phyloP scores from a whole-genome alignment of 2,113 vertebrate genomes.

The Pollimyrus isidori region DNA sequence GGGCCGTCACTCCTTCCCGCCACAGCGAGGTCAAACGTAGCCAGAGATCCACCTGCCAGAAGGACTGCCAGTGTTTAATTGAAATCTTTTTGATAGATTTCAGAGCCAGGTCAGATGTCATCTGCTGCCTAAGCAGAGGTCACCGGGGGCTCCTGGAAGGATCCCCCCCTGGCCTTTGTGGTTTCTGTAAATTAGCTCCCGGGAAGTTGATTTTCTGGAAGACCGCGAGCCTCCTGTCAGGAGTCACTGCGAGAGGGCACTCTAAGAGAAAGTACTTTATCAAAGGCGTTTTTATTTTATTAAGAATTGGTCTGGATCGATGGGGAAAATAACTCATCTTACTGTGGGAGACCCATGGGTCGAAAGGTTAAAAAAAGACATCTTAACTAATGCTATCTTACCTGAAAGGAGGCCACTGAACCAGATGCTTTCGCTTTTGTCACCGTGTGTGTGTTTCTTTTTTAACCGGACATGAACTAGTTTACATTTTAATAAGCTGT shows the following conservation, averaged over 20 bases:
- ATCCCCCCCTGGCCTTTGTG: conserved; percentile 64
- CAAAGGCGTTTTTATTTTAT: conserved; percentile 66
- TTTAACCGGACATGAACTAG: neutral
- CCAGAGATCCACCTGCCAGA: conserved; percentile 39
- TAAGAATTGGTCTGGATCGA: conserved; percentile 65
- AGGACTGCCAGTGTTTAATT: conserved; percentile 68
- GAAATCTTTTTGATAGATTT: conserved; percentile 82
- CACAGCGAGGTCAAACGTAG: conserved; percentile 54
- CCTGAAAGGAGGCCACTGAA: neutral
- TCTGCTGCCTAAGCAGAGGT: conserved; percentile 63
- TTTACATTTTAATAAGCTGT: conserved; percentile 41
- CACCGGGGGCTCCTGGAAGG: conserved; percentile 61
- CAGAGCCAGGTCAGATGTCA: conserved; percentile 65
- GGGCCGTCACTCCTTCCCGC: conserved; percentile 34
- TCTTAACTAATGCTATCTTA: neutral
- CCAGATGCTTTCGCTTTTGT: neutral
- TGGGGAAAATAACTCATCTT: conserved; percentile 61
- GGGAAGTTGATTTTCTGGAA: conserved; percentile 62
- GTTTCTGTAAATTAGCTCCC: conserved; percentile 64
- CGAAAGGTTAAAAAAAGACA: conserved; percentile 51
- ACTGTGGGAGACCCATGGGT: conserved; percentile 55
- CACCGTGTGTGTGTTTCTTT: neutral
- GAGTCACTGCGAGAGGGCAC: conserved; percentile 52
- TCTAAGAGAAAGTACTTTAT: conserved; percentile 59
- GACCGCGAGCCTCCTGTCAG: conserved; percentile 51